These are phyloP conservation scores for Ostrea denselamellosa DNA, from an alignment of 1,140 invertebrate species.

Conservation along the genomic window DNA sequence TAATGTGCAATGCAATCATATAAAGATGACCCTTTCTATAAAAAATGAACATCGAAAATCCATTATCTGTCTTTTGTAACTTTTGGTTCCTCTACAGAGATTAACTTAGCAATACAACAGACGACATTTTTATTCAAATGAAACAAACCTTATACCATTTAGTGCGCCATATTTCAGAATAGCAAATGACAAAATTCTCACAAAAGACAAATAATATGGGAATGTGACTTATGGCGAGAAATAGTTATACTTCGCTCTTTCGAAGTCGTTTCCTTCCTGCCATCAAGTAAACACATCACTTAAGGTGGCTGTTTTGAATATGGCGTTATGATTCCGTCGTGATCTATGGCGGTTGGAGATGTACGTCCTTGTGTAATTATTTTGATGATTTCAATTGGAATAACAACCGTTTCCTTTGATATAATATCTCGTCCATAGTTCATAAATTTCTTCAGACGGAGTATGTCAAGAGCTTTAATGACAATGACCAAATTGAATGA, in stretches of 20 bases:
- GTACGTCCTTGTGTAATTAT: conserved; percentile 25
- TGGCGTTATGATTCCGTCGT: conserved; percentile 8
- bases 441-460: conserved; percentile 7
- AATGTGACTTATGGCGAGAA: conserved; percentile 35
- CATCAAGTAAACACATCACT: neutral
- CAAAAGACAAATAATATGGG: conserved; percentile 25
- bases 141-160: conserved; percentile 36
- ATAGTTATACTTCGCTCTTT: conserved; percentile 24
- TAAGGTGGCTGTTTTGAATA: conserved; percentile 26
- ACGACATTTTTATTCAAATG: conserved; percentile 38
- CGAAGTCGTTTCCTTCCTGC: conserved; percentile 19
- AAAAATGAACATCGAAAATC: conserved; percentile 40
- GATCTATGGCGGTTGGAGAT: conserved; percentile 3
- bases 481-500: conserved; percentile 14
- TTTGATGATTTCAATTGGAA: conserved; percentile 34
- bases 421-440: conserved; percentile 30
- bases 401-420: conserved; percentile 33
- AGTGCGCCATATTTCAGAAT: conserved; percentile 16
- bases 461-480: conserved; percentile 12
- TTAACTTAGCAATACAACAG: neutral
- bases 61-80: conserved; percentile 36
- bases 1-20: conserved; percentile 38
- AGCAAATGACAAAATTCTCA: conserved; percentile 29
- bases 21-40: conserved; percentile 29
- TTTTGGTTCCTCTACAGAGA: conserved; percentile 11